These are phyloP conservation scores for Heteromurus nitidus DNA, from an alignment of 2,888 invertebrate genomes.

Conservation along the genomic window DNA sequence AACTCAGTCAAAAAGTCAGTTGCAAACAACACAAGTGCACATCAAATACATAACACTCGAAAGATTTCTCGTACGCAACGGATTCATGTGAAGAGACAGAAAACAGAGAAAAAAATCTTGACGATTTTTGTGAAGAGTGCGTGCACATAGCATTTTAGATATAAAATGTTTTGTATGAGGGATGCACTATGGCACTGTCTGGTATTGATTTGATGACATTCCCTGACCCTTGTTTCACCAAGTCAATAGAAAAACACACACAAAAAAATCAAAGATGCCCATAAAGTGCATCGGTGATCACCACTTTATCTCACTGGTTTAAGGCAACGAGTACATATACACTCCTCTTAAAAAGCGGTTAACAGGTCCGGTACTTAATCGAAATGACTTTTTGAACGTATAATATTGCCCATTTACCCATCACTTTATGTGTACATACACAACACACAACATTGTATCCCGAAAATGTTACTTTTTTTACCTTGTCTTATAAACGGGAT, in stretches of 20 bases:
- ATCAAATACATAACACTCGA: conserved; percentile 50
- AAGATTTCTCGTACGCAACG: too few species aligned
- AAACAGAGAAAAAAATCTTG: too few species aligned
- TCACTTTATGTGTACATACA: background rate
- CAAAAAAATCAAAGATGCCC: conserved; percentile 27
- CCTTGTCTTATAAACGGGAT: background rate
- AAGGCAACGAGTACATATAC: background rate
- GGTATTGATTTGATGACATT: conserved; percentile 59
- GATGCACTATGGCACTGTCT: conserved; percentile 3
- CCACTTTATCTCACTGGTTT: background rate
- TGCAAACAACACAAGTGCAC: conserved; percentile 40
- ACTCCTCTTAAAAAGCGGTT: conserved; percentile 35
- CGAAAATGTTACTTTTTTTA: background rate
- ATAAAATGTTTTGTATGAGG: background rate
- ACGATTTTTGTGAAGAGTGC: too few species aligned
- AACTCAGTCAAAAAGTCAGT: conserved; percentile 53
- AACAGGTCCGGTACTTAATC: conserved; percentile 42
- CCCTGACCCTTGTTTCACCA: conserved; percentile 43
- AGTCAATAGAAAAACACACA: conserved; percentile 2
- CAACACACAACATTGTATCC: background rate
- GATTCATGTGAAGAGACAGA: too few species aligned
- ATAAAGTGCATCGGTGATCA: conserved; percentile 49
- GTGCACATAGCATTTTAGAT: background rate
- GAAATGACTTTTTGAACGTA: conserved; percentile 29
- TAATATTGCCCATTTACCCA: conserved; percentile 39